These are phyloP conservation scores for Serranochromis macrocephalus DNA, from an alignment of 2,113 vertebrate species.

Conservation along the genomic window DNA sequence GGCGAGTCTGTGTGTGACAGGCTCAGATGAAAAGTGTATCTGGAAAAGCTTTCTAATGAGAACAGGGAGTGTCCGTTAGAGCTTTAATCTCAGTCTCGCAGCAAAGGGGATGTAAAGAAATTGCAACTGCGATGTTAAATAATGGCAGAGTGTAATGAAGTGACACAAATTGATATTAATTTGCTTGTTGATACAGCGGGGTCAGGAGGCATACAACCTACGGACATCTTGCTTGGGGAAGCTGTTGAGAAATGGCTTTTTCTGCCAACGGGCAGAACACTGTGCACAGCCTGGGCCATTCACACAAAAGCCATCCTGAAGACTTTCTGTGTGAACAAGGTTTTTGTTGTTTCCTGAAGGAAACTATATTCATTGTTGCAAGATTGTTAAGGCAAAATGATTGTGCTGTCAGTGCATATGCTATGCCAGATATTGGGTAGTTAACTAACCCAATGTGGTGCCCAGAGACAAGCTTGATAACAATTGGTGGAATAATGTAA, in stretches of 20 bases:
- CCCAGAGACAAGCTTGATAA: slow-evolving; percentile 30
- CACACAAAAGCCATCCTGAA: neutral
- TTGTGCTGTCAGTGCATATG: neutral
- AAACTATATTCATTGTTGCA: slow-evolving; percentile 27
- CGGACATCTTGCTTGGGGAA: slow-evolving; percentile 4
- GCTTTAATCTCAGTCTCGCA: slow-evolving; percentile 50
- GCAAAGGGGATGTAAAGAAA: slow-evolving; percentile 36
- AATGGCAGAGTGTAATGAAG: slow-evolving; percentile 62
- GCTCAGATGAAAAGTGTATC: slow-evolving; percentile 62
- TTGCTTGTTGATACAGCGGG: slow-evolving; percentile 16
- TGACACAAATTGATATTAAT: slow-evolving; percentile 68
- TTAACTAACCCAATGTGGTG: slow-evolving; percentile 18
- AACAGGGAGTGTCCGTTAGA: slow-evolving; percentile 54
- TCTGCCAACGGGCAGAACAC: slow-evolving; percentile 14
- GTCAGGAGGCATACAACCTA: slow-evolving; percentile 16
- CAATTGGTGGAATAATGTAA: slow-evolving; percentile 20
- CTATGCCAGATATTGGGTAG: neutral
- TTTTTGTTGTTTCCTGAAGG: slow-evolving; percentile 27
- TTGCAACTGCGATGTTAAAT: slow-evolving; percentile 45
- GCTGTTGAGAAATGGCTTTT: slow-evolving; percentile 9
- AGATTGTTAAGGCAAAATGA: slow-evolving; percentile 17
- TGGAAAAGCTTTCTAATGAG: slow-evolving; percentile 60
- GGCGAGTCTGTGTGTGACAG: slow-evolving; percentile 51
- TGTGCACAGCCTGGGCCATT: neutral
- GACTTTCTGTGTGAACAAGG: neutral